Evolutionary conservation across 2,797 vertebrate genomes (phyloP), one percentile per base, ranked within the genome.

Genomic region (Carduelis carduelis): DNA sequence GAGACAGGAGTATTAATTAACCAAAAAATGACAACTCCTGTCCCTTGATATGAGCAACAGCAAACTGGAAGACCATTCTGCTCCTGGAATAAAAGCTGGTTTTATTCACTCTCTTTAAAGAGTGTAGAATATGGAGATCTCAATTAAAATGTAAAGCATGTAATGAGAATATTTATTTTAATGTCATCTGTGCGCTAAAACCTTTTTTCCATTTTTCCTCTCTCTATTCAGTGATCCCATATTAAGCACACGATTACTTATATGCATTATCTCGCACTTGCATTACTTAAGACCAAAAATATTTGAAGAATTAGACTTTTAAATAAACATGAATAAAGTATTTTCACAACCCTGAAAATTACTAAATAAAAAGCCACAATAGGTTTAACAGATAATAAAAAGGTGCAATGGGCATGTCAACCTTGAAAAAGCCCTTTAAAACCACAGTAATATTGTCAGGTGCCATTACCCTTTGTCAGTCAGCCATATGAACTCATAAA

Each of bases 361-460:
- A 59, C 47, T 60, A 82, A 89, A 86, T n/a, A 83, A 78, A 91
- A 92, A 64, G 27, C 22, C n/a, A 86, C 34, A 57, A 65, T 1
- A 68, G 9, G 15, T 27, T 69, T 87, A 88, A 72, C 34, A 44
- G 53, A 53, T 26, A 82, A 69, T 43, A 56, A 87, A 79, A 81
- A 68, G 37, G 53, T 82, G 37, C 49, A 84, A 8, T 35, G 21
- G 34, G 35, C 17, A 83, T 12, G 11, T 47, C 78, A 88, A 94
- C 83, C 87, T 95, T 95, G 91, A 94, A 93, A 96, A 91, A 78
- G 47, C 27, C 65, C 65, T 90, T 81, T 91, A 80, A 79, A 91
- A 83, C 55, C 74, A 90, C 3, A 5, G 70, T 18, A 69, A 41
- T 69, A 57, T 14, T 87, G 83, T 39, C 71, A 88, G 72, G 61